phyloP scores from a whole-genome alignment of 2,888 invertebrate species.

The Apotomis capreana region DNA sequence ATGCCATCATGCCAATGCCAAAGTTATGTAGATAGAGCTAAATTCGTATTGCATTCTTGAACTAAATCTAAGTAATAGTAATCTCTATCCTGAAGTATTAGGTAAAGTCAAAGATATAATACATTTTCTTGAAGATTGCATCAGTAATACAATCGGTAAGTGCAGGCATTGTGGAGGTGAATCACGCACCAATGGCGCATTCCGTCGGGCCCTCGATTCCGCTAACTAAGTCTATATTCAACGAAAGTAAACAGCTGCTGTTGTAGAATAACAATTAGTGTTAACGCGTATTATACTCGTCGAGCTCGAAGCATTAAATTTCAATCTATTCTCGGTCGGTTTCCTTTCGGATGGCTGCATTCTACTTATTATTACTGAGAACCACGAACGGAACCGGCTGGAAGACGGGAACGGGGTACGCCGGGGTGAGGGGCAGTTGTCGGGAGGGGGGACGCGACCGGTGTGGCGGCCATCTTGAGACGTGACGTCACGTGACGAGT shows the following conservation, averaged over 20 bases:
- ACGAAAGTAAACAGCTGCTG: constrained; percentile 80
- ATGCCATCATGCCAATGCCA: neutral
- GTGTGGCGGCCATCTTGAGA: constrained; percentile 83
- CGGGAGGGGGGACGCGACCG: constrained; percentile 69
- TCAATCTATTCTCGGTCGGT: constrained; percentile 79
- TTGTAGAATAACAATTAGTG: constrained; percentile 77
- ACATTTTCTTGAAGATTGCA: constrained; percentile 19
- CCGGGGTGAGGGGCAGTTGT: constrained; percentile 25
- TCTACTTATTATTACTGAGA: constrained; percentile 77
- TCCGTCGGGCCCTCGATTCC: constrained; percentile 63
- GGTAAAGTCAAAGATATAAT: constrained; percentile 6
- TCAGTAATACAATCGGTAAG: constrained; percentile 30
- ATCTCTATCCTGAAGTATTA: constrained; percentile 2
- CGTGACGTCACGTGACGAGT: constrained; percentile 84
- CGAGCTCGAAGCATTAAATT: constrained; percentile 77
- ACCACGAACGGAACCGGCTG: constrained; percentile 76
- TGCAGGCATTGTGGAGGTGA: constrained; percentile 57
- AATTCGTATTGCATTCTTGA: neutral
- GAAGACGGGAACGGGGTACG: constrained; percentile 59
- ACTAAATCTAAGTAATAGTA: neutral
- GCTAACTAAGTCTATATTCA: constrained; percentile 71
- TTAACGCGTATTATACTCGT: constrained; percentile 64
- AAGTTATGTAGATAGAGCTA: neutral
- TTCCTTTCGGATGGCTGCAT: constrained; percentile 79
- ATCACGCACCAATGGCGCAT: constrained; percentile 60